These are phyloP conservation scores for Bubalus kerabau DNA, from an alignment of 2,113 vertebrate species.

Conservation along the genomic window DNA sequence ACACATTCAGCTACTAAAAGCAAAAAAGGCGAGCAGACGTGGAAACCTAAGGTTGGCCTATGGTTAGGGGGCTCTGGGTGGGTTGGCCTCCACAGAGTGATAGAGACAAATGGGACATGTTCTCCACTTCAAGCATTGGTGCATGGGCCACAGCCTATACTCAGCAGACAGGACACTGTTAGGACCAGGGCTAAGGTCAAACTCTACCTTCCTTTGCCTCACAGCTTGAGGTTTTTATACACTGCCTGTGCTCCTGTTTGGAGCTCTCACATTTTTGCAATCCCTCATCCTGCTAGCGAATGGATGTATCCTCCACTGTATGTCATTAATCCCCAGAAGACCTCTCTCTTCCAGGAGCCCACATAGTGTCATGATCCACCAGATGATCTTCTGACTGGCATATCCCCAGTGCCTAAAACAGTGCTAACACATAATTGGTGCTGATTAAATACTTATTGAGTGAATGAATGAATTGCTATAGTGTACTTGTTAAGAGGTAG, in stretches of 20 bases:
- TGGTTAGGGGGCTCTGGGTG: neutral
- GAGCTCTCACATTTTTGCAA: neutral
- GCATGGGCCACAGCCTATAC: neutral
- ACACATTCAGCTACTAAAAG: slow-evolving; percentile 41
- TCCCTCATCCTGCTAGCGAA: neutral
- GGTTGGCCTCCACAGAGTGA: slow-evolving; percentile 13
- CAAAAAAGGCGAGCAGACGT: neutral
- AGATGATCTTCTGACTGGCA: neutral
- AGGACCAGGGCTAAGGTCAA: neutral
- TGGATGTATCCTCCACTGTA: neutral
- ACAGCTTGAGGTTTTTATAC: neutral
- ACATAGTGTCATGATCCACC: neutral
- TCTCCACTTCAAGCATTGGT: neutral
- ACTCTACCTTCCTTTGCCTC: neutral
- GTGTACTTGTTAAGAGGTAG: neutral
- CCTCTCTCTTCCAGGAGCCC: neutral
- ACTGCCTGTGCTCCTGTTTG: neutral
- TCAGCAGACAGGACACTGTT: neutral
- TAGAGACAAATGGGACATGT: slow-evolving; percentile 5
- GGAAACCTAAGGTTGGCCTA: neutral
- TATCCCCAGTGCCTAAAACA: neutral
- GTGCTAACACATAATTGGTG: neutral
- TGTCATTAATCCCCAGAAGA: neutral
- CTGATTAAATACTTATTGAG: neutral
- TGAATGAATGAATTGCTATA: neutral